Conservation (phyloP, 2,888 invertebrate species). For the Mimas tiliae region DNA sequence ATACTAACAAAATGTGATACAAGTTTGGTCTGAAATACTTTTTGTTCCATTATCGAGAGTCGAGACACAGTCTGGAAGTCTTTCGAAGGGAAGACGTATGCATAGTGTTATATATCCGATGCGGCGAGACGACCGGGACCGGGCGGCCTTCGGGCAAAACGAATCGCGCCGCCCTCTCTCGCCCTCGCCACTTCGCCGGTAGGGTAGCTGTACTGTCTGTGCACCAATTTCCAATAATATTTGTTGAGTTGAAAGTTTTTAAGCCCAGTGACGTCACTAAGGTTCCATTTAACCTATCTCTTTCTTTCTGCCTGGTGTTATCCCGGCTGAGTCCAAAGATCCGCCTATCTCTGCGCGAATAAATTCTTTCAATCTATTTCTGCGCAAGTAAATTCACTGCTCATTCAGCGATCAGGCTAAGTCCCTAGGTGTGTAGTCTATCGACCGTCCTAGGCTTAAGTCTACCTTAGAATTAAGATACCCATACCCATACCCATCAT, state of each 20-base stretch:
- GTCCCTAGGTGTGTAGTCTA: neutral
- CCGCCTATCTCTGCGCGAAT: too few species aligned
- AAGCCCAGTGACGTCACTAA: conserved; percentile 21
- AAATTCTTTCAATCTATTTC: neutral
- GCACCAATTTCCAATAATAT: conserved; percentile 24
- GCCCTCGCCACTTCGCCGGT: conserved; percentile 33
- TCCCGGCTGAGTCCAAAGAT: too few species aligned
- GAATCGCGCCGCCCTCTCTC: conserved; percentile 55
- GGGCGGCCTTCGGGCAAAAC: conserved; percentile 80
- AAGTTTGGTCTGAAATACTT: conserved; percentile 36
- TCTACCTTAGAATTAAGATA: neutral
- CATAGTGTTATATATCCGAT: conserved; percentile 76
- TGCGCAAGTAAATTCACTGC: neutral
- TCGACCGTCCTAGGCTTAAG: neutral
- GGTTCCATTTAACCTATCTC: neutral
- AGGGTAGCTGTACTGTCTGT: conserved; percentile 38
- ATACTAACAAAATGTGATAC: conserved; percentile 36
- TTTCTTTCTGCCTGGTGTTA: too few species aligned
- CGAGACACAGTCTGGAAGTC: conserved; percentile 53
- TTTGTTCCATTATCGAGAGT: conserved; percentile 42
- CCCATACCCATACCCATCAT: too few species aligned
- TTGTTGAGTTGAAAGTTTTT: neutral
- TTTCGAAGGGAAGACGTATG: conserved; percentile 60
- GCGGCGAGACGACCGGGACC: conserved; percentile 65
- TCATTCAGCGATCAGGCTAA: neutral